Conservation (phyloP, 2,797 vertebrate species). For the Hafferia zeledoni region DNA sequence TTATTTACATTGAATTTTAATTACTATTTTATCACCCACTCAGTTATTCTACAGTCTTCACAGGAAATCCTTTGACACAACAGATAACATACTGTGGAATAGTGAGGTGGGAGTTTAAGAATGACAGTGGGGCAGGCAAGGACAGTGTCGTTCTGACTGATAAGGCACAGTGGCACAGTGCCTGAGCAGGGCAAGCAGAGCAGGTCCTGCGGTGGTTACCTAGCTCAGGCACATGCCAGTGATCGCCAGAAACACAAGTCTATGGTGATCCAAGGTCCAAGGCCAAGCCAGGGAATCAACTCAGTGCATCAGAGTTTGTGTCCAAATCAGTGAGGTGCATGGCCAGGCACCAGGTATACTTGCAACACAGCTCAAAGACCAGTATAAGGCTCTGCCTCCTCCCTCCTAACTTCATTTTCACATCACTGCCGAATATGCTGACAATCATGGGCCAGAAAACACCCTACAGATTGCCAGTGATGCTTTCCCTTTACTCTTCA, state of each 20-base stretch:
- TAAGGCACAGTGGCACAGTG: background rate
- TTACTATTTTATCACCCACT: background rate
- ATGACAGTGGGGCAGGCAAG: background rate
- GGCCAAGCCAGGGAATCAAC: background rate
- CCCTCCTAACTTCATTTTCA: background rate
- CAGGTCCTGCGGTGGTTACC: background rate
- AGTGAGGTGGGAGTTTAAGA: background rate
- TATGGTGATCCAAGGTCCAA: background rate
- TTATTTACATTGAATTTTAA: background rate
- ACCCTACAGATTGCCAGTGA: background rate
- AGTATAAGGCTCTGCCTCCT: background rate
- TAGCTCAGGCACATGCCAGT: background rate
- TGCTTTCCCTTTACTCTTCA: background rate
- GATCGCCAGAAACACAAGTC: background rate
- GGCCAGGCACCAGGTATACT: background rate
- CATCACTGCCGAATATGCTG: background rate
- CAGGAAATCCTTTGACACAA: background rate
- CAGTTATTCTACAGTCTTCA: background rate
- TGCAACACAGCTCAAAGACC: accelerated
- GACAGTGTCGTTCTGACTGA: background rate
- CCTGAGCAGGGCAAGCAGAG: background rate
- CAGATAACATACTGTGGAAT: background rate
- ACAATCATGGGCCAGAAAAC: background rate
- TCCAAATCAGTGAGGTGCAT: background rate
- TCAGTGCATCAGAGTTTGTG: accelerated